These are phyloP conservation scores for Argyresthia goedartella DNA, from an alignment of 2,888 invertebrate species.

Conservation along the genomic window DNA sequence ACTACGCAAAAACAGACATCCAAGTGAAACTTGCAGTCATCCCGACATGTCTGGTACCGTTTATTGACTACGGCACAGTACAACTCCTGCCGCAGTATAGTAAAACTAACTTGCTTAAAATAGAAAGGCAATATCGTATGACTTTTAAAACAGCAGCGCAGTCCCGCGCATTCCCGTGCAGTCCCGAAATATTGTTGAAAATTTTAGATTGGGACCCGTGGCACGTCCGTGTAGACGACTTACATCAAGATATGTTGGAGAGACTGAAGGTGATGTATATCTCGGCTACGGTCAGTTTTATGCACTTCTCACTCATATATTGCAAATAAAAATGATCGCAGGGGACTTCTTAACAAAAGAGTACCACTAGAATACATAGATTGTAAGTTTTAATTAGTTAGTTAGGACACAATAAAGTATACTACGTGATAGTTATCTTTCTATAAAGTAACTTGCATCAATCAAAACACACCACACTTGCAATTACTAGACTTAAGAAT, in stretches of 20 bases:
- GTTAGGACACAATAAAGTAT: too few relatives aligned
- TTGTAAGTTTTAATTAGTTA: too few relatives aligned
- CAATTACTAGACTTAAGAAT: too few relatives aligned
- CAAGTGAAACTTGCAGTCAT: constrained; percentile 9
- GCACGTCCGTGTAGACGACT: constrained; percentile 5
- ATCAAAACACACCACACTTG: too few relatives aligned
- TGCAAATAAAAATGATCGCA: too few relatives aligned
- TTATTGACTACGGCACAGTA: constrained; percentile 12
- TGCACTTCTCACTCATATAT: too few relatives aligned
- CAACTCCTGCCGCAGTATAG: constrained; percentile 12
- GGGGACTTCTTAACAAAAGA: too few relatives aligned
- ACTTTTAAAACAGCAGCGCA: constrained; percentile 1
- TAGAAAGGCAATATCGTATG: constrained; percentile 9
- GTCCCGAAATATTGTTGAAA: constrained; percentile 6
- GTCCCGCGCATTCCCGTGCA: neutral
- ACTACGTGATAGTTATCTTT: too few relatives aligned
- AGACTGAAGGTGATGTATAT: too few relatives aligned
- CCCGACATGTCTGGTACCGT: constrained; percentile 10
- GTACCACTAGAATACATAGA: too few relatives aligned
- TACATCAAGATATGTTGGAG: neutral
- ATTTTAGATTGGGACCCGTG: constrained; percentile 11
- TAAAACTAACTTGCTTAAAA: constrained; percentile 6
- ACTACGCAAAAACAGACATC: constrained; percentile 9
- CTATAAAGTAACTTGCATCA: too few relatives aligned
- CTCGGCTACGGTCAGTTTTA: too few relatives aligned